phyloP scores from a whole-genome alignment of 2,797 vertebrate genomes.

The Chelidonichthys spinosus region DNA sequence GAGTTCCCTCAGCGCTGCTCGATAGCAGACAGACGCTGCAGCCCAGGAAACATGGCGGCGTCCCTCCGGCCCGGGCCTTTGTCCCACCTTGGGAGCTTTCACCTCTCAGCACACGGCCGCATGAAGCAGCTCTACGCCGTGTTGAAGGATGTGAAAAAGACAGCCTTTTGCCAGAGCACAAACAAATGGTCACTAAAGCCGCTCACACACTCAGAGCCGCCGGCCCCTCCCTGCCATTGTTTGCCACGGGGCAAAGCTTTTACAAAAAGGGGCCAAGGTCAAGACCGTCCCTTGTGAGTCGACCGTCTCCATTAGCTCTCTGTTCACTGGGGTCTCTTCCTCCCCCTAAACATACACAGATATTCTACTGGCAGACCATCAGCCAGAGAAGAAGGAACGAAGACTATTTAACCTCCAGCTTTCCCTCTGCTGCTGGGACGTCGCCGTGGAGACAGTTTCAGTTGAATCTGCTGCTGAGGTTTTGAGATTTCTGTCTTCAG shows the following conservation, averaged over 20 bases:
- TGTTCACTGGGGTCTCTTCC: slow-evolving; percentile 48
- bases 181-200: slow-evolving; percentile 74
- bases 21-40: slow-evolving; percentile 49
- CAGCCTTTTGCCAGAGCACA: slow-evolving; percentile 72
- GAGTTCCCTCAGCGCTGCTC: slow-evolving; percentile 39
- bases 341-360: slow-evolving; percentile 14
- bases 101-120: slow-evolving; percentile 52
- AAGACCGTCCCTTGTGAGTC: slow-evolving; percentile 69
- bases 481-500: not conserved
- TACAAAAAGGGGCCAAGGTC: slow-evolving; percentile 76
- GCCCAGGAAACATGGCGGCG: slow-evolving; percentile 52
- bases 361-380: slow-evolving; percentile 21
- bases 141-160: slow-evolving; percentile 62
- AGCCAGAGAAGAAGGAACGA: not conserved
- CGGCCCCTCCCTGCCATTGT: slow-evolving; percentile 65
- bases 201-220: slow-evolving; percentile 55
- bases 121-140: slow-evolving; percentile 48
- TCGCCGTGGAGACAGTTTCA: not conserved
- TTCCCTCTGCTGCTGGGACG: too few relatives aligned
- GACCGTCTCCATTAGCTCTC: slow-evolving; percentile 79
- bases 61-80: slow-evolving; percentile 36
- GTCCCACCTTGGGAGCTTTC: slow-evolving; percentile 71
- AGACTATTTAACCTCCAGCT: not conserved
- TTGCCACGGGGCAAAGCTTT: slow-evolving; percentile 82
- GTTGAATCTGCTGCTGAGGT: not conserved